Base-by-base conservation (phyloP, 2,113 vertebrate genomes). In the Vanacampus margaritifer region DNA sequence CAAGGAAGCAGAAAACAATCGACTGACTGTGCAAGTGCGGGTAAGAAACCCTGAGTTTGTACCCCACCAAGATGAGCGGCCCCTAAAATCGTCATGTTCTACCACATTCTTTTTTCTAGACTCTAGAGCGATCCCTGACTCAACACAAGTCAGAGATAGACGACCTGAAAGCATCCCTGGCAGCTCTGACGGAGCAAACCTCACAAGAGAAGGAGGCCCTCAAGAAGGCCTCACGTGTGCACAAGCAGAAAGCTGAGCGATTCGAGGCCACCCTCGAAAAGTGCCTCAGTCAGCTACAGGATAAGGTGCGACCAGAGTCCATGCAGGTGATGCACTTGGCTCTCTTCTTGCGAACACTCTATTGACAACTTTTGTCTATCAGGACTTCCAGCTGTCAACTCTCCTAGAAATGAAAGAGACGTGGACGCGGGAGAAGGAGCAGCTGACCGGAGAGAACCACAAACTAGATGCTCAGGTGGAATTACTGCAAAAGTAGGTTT, bases 1-100 rank as follows among this genome's bases (percentile, higher is more conserved):
- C 88, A 97, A 95, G 79, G 94, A 94, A 69, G 85, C 72, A 0
- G 92, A 96, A 72, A 97, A 95, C 75, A 50, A 84, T 65, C 89
- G 93, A 35, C 82, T 96, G 85, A 93, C 88, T 76, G 77, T 84
- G 17, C 90, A 94, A 60, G 86, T 95, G 45, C 91, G 89, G 93
- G 96, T 97, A 82, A 24, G 37, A 48, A 61, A 16, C 14, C 36
- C 23, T 1, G 0, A 3, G 12, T 64, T 0, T 21, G 21, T 64
- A 13, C 9, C 26, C 16, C 16, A 1, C 37, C 4, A 8, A n/a
- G 37, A 35, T 36, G 24, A 58, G 59, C 8, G 21, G 3, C 14
- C 64, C 41, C 39, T 17, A 28, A 48, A 70, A 1, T 5, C 28
- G 1, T 43, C 6, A 50, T 32, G 8, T 36, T 50, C 67, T 46